A percentile compares a stretch with the other conserved stretches of the same genome.
Evolutionary conservation across 1,140 invertebrate species (phyloP).

Genomic region (Caenorhabditis remanei): DNA sequence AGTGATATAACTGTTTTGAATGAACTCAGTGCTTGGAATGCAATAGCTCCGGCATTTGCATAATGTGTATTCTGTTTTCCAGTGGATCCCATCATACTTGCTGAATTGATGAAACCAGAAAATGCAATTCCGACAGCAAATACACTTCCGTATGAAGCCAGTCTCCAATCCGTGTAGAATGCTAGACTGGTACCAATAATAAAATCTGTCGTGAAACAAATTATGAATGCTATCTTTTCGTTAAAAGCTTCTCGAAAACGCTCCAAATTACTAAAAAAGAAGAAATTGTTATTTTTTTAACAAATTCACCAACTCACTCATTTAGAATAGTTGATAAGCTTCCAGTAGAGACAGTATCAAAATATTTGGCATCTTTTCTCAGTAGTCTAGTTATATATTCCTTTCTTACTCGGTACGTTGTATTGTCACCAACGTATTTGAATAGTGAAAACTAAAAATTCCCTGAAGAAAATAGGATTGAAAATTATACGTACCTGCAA

Average conservation of each 20-base stretch:
- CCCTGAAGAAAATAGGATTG: background rate
- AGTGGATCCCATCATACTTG: constrained; percentile 34
- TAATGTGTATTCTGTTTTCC: constrained; percentile 80
- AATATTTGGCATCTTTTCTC: constrained; percentile 90
- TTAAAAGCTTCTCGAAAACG: constrained; percentile 90
- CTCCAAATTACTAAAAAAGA: constrained; percentile 84
- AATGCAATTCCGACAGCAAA: constrained; percentile 68
- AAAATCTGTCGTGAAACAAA: constrained; percentile 80
- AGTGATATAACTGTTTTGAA: constrained; percentile 87
- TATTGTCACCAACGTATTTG: constrained; percentile 29
- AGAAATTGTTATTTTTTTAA: background rate
- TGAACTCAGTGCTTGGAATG: constrained; percentile 85
- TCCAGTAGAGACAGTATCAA: constrained; percentile 87
- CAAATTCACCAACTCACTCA: constrained; percentile 83
- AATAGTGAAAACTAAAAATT: background rate
- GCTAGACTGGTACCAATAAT: constrained; percentile 71
- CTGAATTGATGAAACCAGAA: constrained; percentile 69
- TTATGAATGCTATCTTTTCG: constrained; percentile 87
- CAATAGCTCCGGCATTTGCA: constrained; percentile 84
- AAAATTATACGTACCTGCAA: background rate
- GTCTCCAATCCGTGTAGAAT: constrained; percentile 72
- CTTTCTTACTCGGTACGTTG: background rate
- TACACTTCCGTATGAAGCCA: constrained; percentile 71
- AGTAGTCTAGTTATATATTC: constrained; percentile 80
- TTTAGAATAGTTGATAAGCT: constrained; percentile 89